These are phyloP conservation scores for Spicauda simplicius DNA, from an alignment of 2,888 invertebrate species.

Conservation along the genomic window DNA sequence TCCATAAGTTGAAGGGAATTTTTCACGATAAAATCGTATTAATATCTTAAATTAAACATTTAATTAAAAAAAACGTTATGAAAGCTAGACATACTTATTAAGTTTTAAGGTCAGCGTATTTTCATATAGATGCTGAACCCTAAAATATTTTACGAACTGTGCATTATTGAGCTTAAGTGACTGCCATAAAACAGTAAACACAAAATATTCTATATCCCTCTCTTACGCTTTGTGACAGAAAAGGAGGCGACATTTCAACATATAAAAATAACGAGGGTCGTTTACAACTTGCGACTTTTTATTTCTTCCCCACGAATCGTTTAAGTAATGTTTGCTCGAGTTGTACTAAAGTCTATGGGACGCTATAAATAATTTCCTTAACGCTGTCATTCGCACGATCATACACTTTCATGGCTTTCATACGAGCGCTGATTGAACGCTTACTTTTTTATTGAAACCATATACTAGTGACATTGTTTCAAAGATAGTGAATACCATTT, in stretches of 20 bases:
- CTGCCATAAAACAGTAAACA: conserved; percentile 16
- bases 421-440: conserved; percentile 9
- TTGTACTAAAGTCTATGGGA: conserved; percentile 49
- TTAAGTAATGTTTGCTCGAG: conserved; percentile 21
- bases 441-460: too few relatives aligned
- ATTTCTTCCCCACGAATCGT: conserved; percentile 16
- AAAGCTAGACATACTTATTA: too few relatives aligned
- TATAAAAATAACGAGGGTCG: conserved; percentile 29
- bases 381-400: conserved; percentile 58
- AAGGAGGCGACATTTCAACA: conserved; percentile 5
- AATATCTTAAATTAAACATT: too few relatives aligned
- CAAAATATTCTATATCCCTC: conserved; percentile 1
- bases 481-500: too few relatives aligned
- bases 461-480: too few relatives aligned
- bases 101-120: too few relatives aligned
- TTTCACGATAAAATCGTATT: too few relatives aligned
- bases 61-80: too few relatives aligned
- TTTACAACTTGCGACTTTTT: conserved; percentile 28
- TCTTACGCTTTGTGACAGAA: not conserved
- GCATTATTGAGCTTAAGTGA: conserved; percentile 9
- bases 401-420: conserved; percentile 24
- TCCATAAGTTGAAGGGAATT: too few relatives aligned
- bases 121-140: not conserved
- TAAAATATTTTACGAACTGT: not conserved
- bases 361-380: conserved; percentile 57